phyloP scores from a whole-genome alignment of 2,113 vertebrate species.

The Onychostruthus taczanowskii region DNA sequence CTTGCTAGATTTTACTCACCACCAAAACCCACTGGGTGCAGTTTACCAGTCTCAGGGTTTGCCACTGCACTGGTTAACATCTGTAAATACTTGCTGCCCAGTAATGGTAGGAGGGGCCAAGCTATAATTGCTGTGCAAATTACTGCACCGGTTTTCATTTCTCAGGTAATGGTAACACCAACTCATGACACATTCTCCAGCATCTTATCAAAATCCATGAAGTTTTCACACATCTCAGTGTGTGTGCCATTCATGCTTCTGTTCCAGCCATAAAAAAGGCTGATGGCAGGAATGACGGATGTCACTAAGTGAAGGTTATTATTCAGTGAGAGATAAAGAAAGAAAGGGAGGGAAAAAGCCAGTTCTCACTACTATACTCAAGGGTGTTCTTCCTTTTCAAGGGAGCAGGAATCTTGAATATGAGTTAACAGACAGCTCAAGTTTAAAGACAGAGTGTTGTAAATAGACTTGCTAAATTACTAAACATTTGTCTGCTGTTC shows the following conservation, averaged over 20 bases:
- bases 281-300: not conserved
- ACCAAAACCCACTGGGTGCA: not conserved
- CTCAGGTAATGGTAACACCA: not conserved
- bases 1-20: not conserved
- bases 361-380: not conserved
- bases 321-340: not conserved
- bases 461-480: not conserved
- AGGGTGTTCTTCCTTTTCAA: not conserved
- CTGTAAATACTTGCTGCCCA: not conserved
- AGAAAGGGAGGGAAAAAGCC: not conserved
- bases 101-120: not conserved
- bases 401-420: not conserved
- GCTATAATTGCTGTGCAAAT: not conserved
- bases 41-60: not conserved
- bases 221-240: not conserved
- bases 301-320: not conserved
- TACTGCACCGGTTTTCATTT: not conserved
- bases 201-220: not conserved
- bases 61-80: not conserved
- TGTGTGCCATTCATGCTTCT: not conserved
- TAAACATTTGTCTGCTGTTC: not conserved
- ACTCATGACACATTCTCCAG: not conserved
- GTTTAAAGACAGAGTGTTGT: not conserved
- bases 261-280: not conserved
- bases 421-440: not conserved